Evolutionary conservation across 2,113 vertebrate genomes (phyloP).

Genomic region (Neoarius graeffei): DNA sequence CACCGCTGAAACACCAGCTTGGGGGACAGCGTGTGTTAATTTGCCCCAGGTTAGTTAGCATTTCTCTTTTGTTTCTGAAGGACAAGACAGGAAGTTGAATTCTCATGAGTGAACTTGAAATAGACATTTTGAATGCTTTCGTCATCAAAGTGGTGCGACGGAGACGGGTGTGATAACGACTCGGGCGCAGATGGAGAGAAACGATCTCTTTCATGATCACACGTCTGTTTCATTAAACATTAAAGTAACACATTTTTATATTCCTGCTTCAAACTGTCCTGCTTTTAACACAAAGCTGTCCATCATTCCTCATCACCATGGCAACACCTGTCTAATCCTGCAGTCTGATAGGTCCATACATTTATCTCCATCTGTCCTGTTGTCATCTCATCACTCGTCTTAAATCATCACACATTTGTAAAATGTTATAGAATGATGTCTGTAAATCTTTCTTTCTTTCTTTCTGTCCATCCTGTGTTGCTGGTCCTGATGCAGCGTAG

Average conservation of each 20-base stretch:
- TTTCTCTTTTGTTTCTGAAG: not conserved
- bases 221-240: slow-evolving; percentile 44
- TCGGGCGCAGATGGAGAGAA: slow-evolving; percentile 22
- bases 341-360: not conserved
- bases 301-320: slow-evolving; percentile 3
- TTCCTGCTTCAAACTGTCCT: slow-evolving; percentile 22
- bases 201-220: slow-evolving; percentile 42
- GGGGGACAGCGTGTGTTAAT: not conserved
- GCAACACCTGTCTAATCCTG: not conserved
- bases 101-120: slow-evolving; percentile 35
- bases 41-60: not conserved
- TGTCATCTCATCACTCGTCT: not conserved
- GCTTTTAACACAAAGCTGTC: slow-evolving; percentile 1
- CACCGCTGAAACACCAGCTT: not conserved
- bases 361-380: not conserved
- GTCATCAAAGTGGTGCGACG: slow-evolving; percentile 41
- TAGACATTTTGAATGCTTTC: slow-evolving; percentile 26
- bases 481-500: not conserved
- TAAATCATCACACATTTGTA: not conserved
- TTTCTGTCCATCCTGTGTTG: not conserved
- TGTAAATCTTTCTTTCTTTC: not conserved
- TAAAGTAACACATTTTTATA: slow-evolving; percentile 17
- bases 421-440: not conserved
- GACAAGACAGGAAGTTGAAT: slow-evolving; percentile 20
- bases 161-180: slow-evolving; percentile 19